Evolutionary conservation across 1,140 invertebrate species (phyloP).

Genomic region (Holotrichia oblita): DNA sequence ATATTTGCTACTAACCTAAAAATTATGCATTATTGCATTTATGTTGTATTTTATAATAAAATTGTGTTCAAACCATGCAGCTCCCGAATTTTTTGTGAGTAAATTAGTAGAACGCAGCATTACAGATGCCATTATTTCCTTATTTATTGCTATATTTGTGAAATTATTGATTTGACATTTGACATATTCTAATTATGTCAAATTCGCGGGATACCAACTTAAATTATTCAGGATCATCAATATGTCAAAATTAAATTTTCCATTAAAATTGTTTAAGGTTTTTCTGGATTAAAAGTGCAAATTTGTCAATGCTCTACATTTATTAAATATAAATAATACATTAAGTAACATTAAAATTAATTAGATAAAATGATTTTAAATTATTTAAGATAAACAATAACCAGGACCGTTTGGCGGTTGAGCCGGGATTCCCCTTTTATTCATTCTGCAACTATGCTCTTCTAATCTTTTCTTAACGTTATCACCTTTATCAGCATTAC

Average conservation of each 20-base stretch:
- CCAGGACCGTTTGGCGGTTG: conserved; percentile 78
- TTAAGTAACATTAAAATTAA: too few relatives aligned
- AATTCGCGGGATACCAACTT: not conserved
- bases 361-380: too few relatives aligned
- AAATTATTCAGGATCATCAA: not conserved
- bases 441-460: conserved; percentile 87
- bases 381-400: conserved; percentile 65
- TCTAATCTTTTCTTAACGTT: conserved; percentile 69
- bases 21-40: not conserved
- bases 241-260: too few relatives aligned
- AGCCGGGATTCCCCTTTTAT: conserved; percentile 74
- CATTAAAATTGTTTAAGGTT: too few relatives aligned
- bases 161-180: not conserved
- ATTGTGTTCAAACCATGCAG: conserved; percentile 27
- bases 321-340: too few relatives aligned
- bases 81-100: conserved; percentile 34
- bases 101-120: conserved; percentile 39
- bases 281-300: too few relatives aligned
- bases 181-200: conserved; percentile 34
- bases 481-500: conserved; percentile 49
- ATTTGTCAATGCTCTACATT: too few relatives aligned
- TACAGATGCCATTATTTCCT: conserved; percentile 34
- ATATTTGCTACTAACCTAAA: conserved; percentile 44
- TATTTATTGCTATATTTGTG: not conserved
- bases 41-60: not conserved